Evolutionary conservation across 2,113 vertebrate genomes (phyloP).

Genomic region (Tyto alba): DNA sequence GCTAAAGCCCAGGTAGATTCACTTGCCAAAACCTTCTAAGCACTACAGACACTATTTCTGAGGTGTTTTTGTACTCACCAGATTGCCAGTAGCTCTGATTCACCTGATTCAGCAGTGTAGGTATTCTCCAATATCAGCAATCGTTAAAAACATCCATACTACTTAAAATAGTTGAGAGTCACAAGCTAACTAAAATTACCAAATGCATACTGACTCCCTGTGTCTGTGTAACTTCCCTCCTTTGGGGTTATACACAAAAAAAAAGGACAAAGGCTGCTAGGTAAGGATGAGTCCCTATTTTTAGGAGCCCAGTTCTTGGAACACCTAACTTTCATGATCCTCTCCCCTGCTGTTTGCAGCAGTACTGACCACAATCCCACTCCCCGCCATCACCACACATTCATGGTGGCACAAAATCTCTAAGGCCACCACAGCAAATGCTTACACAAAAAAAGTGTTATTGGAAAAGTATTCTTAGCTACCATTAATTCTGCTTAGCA

Average conservation of each 20-base stretch:
- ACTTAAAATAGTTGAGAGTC: neutral
- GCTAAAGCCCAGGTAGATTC: neutral
- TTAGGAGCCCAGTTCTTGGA: neutral
- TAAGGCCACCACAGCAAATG: neutral
- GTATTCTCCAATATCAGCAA: neutral
- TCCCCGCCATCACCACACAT: neutral
- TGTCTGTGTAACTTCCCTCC: neutral
- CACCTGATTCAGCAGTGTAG: neutral
- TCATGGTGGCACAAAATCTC: neutral
- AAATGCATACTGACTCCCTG: neutral
- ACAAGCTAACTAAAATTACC: neutral
- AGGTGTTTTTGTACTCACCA: neutral
- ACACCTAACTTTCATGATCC: neutral
- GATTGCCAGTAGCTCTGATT: neutral
- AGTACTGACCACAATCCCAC: neutral
- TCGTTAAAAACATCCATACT: neutral
- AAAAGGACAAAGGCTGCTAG: neutral
- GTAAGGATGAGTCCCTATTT: neutral
- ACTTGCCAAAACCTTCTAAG: neutral
- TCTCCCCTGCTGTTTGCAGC: neutral
- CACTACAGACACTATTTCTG: neutral
- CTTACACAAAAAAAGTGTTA: neutral
- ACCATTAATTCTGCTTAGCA: neutral
- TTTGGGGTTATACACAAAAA: neutral
- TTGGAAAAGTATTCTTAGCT: conserved; percentile 9